phyloP scores from a whole-genome alignment of 2,113 vertebrate species.

The Hylia prasina region DNA sequence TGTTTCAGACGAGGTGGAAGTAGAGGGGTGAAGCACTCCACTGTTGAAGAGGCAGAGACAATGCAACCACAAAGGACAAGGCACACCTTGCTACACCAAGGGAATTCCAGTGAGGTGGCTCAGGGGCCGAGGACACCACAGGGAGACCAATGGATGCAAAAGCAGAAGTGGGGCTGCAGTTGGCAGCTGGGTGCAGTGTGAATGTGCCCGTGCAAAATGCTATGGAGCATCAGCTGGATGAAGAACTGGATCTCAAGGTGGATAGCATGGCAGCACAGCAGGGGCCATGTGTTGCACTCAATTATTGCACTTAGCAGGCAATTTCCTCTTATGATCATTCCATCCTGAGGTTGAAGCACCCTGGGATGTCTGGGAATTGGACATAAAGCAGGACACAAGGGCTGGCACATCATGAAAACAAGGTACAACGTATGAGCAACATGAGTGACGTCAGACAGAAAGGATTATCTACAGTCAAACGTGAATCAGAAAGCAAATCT shows the following conservation, averaged over 20 bases:
- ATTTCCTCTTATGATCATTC: neutral
- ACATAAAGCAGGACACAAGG: neutral
- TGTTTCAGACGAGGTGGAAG: neutral
- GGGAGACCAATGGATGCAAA: neutral
- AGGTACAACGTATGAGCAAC: rapidly evolving
- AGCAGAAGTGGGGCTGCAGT: rapidly evolving
- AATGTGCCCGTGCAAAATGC: rapidly evolving
- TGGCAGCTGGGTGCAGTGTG: rapidly evolving
- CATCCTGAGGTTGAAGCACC: neutral
- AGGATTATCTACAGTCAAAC: neutral
- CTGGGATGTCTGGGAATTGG: neutral
- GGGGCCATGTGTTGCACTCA: neutral
- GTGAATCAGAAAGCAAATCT: neutral
- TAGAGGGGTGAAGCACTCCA: neutral
- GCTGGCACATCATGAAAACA: neutral
- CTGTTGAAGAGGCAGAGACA: neutral
- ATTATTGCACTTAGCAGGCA: neutral
- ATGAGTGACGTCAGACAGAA: neutral
- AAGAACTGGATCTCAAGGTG: neutral
- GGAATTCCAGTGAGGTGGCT: neutral
- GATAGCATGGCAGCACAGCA: neutral
- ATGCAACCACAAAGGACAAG: neutral
- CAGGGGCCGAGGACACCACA: neutral
- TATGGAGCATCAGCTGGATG: neutral
- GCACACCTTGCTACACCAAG: neutral